Base-by-base conservation (phyloP, 2,113 vertebrate species). In the Nanger granti region DNA sequence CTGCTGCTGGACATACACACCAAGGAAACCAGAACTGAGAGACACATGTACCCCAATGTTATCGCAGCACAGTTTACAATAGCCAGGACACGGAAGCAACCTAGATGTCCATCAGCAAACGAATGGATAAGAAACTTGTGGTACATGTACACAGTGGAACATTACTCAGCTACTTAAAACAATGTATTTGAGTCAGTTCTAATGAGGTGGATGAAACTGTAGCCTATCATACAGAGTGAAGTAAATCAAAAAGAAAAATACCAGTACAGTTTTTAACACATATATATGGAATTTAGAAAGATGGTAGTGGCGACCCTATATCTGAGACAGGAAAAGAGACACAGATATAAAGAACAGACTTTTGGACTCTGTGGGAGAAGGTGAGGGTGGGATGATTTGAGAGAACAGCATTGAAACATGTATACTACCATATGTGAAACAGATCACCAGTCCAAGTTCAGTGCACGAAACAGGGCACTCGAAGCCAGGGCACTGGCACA, bases 381-480 rank as follows among this genome's bases (percentile, higher is more conserved):
- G 66, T n/a, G 4, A 69, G 66, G 66, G 66, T 69, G 66, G 66
- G 66, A 37, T 69, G 66, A 69, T 37, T n/a, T 37, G 66, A 69
- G 34, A 37, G 66, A 37, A 69, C 5, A 69, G 34, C 34, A 69
- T 10, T 69, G 8, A 37, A 69, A 22, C 8, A 69, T 69, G 66
- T 69, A 69, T n/a, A n/a, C n/a, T n/a, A 10, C 8, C 66, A 20
- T 69, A n/a, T n/a, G 34, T 69, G 66, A 69, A 69, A 69, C 1
- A n/a, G 66, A n/a, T n/a, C 15, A 0, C 34, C 66, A n/a, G 66
- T 69, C 66, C 66, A 20, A 5, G 17, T 37, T 69, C 2, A 1
- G 37, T 22, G 66, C 66, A 37, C 22, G 66, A 69, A 37, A 37
- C 66, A 69, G 18, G 66, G 66, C 18, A 1, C 64, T 2, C 0